Percentiles rank a stretch among this genome's conserved stretches.
phyloP scores from a whole-genome alignment of 1,140 invertebrate species.

The Achatina immaculata region DNA sequence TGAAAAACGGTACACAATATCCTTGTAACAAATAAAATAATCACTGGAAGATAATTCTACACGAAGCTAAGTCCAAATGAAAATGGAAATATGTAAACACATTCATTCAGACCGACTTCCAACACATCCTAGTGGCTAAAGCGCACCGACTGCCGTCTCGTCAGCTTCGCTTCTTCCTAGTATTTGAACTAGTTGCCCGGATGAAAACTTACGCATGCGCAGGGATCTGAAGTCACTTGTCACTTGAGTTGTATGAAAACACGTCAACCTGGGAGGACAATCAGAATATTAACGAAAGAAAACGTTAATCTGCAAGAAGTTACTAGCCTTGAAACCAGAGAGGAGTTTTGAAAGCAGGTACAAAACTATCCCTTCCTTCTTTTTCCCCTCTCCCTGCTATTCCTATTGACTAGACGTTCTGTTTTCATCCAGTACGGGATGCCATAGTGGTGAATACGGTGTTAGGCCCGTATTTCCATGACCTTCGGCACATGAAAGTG shows the following conservation, averaged over 20 bases:
- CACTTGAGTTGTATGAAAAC: not conserved
- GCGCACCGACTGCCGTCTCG: not conserved
- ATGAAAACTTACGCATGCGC: constrained; percentile 33
- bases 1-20: constrained; percentile 34
- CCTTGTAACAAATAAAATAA: constrained; percentile 5
- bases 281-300: no score
- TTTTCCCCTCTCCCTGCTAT: no score
- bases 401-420: no score
- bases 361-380: no score
- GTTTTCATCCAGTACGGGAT: no score
- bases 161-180: constrained; percentile 32
- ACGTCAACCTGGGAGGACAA: no score
- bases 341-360: no score
- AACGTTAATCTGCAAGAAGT: no score
- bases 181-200: constrained; percentile 44
- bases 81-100: not conserved
- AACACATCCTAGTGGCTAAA: constrained; percentile 18
- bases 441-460: no score
- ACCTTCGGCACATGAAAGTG: no score
- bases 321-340: no score
- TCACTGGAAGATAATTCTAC: constrained; percentile 3
- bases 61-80: constrained; percentile 18
- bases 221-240: constrained; percentile 5
- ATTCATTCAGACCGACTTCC: constrained; percentile 24
- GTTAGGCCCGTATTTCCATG: no score